Base-by-base conservation (phyloP, 2,888 invertebrate genomes). In the Agonopterix heracliana region DNA sequence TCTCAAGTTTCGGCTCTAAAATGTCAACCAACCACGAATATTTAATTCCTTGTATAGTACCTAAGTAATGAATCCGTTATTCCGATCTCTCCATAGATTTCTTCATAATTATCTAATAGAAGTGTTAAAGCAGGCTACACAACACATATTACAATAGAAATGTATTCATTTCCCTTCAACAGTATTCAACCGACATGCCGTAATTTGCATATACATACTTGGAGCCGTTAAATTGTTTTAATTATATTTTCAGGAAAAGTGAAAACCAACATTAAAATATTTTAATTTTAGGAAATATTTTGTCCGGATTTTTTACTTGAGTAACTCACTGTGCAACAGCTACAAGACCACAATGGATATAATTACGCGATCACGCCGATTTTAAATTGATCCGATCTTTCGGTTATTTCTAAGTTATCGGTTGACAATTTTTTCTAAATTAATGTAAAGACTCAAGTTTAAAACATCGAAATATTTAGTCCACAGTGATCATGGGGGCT, bases 111-210 rank as follows among this genome's bases (percentile, higher is more conserved):
- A 81, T 73, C 70, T 77, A 74, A 70, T 82, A 82, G 74, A 74
- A 74, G 65, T 71, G 73, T 84, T 79, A 81, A 67, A 59, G 83
- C 87, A 86, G 86, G 86, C 87, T 85, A 81, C 73, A 75, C 69
- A 66, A 82, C 87, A 87, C 85, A 86, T 75, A 82, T 87, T 86
- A 87, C 87, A 88, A 87, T 88, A 88, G 86, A 73, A 78, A 81
- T 72, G 74, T 82, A 86, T 87, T 87, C 72, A 78, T 82, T 88
- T 88, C 74, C 81, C 80, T 84, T 74, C 81, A 74, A 83, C 80
- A 81, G 72, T 78, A 74, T 77, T 78, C 75, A 80, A 85, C 79
- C 79, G 82, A 87, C 78, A 81, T 82, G 78, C 87, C 86, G 86
- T 82, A 70, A 81, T 81, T 82, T 76, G 79, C 87, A 84, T 81